Evolutionary conservation across 1,140 invertebrate species (phyloP), one percentile per base, ranked within the genome.

Genomic region (Pogonomyrmex barbatus): DNA sequence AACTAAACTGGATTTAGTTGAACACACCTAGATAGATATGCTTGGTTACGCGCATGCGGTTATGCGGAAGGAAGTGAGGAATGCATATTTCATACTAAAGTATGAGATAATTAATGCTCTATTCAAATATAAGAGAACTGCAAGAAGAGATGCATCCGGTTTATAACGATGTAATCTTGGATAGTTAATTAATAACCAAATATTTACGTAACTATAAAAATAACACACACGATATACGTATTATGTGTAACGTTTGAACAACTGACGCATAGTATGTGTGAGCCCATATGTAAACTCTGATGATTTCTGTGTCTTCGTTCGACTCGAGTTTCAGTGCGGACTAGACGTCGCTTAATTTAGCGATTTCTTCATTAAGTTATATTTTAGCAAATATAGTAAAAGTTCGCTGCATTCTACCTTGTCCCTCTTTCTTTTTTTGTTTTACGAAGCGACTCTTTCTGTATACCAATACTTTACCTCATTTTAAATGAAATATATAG

Each of bases 1-100:
- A 54, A 58, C 73, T 89, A 87, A 87, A 89, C 73, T 79, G 65
- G 79, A 58, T 89, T 89, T 89, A 89, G 86, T 87, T 81, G 85
- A 42, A 50, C 68, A 45, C 45, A 65, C 17, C 14, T 75, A 75
- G 36, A 56, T 58, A 75, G n/a, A 45, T 24, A 14, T 75, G 14
- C 17, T 62, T 62, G 42, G 14, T 76, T 33, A 56, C 12, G 10
- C 24, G 36, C n/a, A 52, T 6, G n/a, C n/a, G 24, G 12, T 50
- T 45, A 56, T 70, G 24, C 24, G 47, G n/a, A 5, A 78, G 5
- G 39, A 65, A 65, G 24, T 9, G 58, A 63, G 4, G 5, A 56
- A 8, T 33, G 50, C 24, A 30, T 50, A 33, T 68, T 42, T 68
- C 50, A 33, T 67, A 45, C 9, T 3, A 42, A 36, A 42, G 30